Evolutionary conservation across 2,888 invertebrate genomes (phyloP), one percentile per base, ranked within the genome.

Genomic region (Archips xylosteana): DNA sequence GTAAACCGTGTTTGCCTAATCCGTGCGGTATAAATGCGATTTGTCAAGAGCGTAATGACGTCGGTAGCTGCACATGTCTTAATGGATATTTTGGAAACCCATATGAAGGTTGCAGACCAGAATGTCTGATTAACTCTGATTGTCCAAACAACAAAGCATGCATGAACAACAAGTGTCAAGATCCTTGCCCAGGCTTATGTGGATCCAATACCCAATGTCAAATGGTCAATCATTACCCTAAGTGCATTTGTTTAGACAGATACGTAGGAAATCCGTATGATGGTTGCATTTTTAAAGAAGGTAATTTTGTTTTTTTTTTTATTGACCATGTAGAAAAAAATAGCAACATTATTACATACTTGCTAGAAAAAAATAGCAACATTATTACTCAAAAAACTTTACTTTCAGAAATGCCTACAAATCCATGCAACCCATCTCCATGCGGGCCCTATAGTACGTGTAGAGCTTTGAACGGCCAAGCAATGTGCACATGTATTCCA

Each of bases 371-470:
- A 49, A 49, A 54, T 23, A 15, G 23, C 54, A 23, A 23, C 54
- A 23, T 2, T 23, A 34, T 60, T 47, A 45, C 23, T 42, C 12
- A 34, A 15, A 39, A 15, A 61, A 57, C 61, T 65, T 76, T 62
- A 63, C 54, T 87, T 83, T 47, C 84, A 92, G 94, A 91, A 75
- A 83, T 87, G 62, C 91, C 92, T 68, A 87, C 79, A 64, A 95
- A 97, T 86, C 96, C 97, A 45, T 97, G 97, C 84, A 89, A 95
- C 74, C 97, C 97, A 60, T 96, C 96, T 65, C 97, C 97, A 2
- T 98, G 98, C 86, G 98, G 98, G 42, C 95, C 96, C n/a, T 96
- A 97, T 85, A 96, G 97, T 75, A 92, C 95, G 78, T 97, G 97
- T 83, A 95, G 95, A 75, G 95, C 95, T 76, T 86, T 93, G 34